Evolutionary conservation across 2,888 invertebrate species (phyloP).

Genomic region (Netelia fuscicornis): DNA sequence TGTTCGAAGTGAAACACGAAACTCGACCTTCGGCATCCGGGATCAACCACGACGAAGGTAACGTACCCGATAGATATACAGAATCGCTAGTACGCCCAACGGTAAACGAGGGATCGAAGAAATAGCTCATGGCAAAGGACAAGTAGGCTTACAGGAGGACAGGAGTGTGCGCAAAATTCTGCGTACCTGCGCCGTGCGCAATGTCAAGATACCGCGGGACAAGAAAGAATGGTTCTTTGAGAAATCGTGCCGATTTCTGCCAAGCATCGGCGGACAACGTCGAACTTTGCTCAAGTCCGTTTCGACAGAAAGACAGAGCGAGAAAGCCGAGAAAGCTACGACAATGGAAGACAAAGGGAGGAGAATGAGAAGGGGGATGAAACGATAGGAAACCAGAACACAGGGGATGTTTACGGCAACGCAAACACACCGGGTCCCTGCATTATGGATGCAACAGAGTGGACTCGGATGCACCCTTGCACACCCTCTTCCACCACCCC

Average conservation of each 20-base stretch:
- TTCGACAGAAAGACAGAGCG: slow-evolving; percentile 16
- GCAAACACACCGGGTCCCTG: slow-evolving; percentile 81
- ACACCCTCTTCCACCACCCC: slow-evolving; percentile 71
- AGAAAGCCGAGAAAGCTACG: slow-evolving; percentile 53
- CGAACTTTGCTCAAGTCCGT: slow-evolving; percentile 33
- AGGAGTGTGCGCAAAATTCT: neutral
- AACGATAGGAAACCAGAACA: slow-evolving; percentile 72
- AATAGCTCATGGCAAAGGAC: neutral
- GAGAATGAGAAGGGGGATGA: slow-evolving; percentile 45
- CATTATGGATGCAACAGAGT: slow-evolving; percentile 84
- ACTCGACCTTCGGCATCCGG: slow-evolving; percentile 9
- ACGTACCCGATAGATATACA: neutral
- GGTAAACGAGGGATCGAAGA: slow-evolving; percentile 20
- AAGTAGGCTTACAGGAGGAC: neutral
- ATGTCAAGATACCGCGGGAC: slow-evolving; percentile 16
- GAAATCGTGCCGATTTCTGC: slow-evolving; percentile 60
- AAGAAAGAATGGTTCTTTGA: slow-evolving; percentile 17
- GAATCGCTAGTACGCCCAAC: slow-evolving; percentile 8
- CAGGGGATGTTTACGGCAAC: slow-evolving; percentile 81
- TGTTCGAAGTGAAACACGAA: slow-evolving; percentile 2
- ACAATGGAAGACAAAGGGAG: slow-evolving; percentile 51
- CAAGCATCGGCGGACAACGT: slow-evolving; percentile 49
- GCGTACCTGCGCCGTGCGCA: neutral
- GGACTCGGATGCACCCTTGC: slow-evolving; percentile 74
- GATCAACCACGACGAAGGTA: slow-evolving; percentile 6